phyloP scores from a whole-genome alignment of 2,113 vertebrate genomes.

The Picathartes gymnocephalus region DNA sequence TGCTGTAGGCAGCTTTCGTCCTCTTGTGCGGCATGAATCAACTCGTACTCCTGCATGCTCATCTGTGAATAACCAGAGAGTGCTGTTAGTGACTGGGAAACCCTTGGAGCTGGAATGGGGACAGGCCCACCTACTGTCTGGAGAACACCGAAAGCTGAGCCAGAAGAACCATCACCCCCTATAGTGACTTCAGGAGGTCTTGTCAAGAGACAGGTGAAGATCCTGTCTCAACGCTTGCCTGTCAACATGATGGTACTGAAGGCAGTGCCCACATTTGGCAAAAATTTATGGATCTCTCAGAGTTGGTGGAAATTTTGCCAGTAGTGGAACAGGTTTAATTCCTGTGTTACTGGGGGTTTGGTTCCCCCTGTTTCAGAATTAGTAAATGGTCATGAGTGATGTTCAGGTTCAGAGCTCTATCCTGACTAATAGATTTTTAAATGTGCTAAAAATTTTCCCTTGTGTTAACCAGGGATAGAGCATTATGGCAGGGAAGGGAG shows the following conservation, averaged over 20 bases:
- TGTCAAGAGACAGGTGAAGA: background rate
- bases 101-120: background rate
- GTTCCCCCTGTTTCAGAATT: background rate
- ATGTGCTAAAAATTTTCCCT: background rate
- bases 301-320: background rate
- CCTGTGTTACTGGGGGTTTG: background rate
- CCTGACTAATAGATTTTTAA: background rate
- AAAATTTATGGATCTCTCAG: background rate
- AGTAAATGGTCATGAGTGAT: background rate
- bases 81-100: background rate
- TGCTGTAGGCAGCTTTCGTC: slow-evolving; percentile 89
- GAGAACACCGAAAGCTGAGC: background rate
- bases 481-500: background rate
- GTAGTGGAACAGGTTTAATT: background rate
- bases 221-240: background rate
- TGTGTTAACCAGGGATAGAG: background rate
- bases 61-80: slow-evolving; percentile 72
- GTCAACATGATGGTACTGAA: background rate
- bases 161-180: background rate
- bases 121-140: background rate
- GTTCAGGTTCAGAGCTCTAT: background rate
- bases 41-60: slow-evolving; percentile 92
- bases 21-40: slow-evolving; percentile 84
- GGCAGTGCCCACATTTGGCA: background rate
- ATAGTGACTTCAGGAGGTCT: background rate